Base-by-base conservation (phyloP, 2,888 invertebrate genomes). In the Ceriagrion tenellum region DNA sequence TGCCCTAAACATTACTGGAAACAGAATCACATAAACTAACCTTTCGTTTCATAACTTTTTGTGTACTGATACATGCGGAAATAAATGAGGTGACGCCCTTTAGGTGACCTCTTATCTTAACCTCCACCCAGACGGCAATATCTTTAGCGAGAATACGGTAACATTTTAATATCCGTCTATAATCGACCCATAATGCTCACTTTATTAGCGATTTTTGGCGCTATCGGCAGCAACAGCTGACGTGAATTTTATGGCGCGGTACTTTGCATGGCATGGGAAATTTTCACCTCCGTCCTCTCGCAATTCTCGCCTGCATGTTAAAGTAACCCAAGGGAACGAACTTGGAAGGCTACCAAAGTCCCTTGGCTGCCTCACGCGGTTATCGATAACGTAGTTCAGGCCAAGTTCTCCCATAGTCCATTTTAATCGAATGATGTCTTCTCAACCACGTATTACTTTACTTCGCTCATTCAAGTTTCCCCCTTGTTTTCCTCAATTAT, bases 291-390 rank as follows among this genome's bases (percentile, higher is more conserved):
- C 81, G 30, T n/a, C 18, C 10, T n/a, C 2, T 26, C 69, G 69
- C 26, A 69, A n/a, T 81, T 81, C 26, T 81, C 81, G 81, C 81
- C 26, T 81, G 81, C 81, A 81, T 81, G 81, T 81, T 81, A 81
- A 81, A 81, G 81, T 81, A 81, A 81, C 81, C 35, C 81, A 3
- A 8, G 81, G 35, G 81, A 81, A 26, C 16, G 35, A 59, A 81
- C 30, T 81, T 81, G 81, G 81, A 81, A 35, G 30, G 81, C 16
- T 81, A 81, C 81, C 81, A 81, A 81, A 81, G 81, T 35, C 81
- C 35, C 81, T 81, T 35, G 81, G 81, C 81, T 81, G 35, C 35
- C 16, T 81, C 35, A 12, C 35, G 30, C 81, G 35, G 81, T 26
- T 81, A 81, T 81, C 81, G 30, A 81, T 81, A 81, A 35, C 16